A percentile compares a stretch with the other conserved stretches of the same genome.
Conservation (phyloP, 2,113 vertebrate genomes). For the Xiphias gladius region DNA sequence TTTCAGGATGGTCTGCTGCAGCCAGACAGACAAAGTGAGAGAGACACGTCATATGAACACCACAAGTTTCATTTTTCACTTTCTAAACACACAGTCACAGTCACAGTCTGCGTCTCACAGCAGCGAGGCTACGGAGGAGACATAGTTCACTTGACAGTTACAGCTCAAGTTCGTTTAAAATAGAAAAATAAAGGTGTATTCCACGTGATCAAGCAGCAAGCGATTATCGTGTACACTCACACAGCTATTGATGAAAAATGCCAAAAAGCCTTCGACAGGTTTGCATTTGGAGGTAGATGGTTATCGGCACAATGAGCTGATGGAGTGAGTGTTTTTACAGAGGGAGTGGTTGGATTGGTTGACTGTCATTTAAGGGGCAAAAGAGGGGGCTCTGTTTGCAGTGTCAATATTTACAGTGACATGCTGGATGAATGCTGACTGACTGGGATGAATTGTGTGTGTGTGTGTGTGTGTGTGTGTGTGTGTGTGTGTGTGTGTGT, state of each 20-base stretch:
- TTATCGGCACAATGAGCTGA: slow-evolving; percentile 56
- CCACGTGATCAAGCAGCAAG: not conserved
- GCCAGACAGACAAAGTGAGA: slow-evolving; percentile 46
- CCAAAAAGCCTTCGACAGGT: slow-evolving; percentile 10
- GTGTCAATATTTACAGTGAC: slow-evolving; percentile 84
- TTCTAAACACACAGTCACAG: slow-evolving; percentile 59
- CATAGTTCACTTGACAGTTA: slow-evolving; percentile 27
- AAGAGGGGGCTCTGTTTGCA: slow-evolving; percentile 77
- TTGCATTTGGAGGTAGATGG: slow-evolving; percentile 58
- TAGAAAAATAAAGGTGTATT: not conserved
- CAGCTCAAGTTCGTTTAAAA: not conserved
- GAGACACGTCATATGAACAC: slow-evolving; percentile 15
- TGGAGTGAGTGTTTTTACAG: slow-evolving; percentile 59
- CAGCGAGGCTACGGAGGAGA: not conserved
- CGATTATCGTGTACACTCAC: not conserved
- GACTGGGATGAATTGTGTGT: slow-evolving; percentile 47
- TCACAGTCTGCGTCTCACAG: slow-evolving; percentile 18
- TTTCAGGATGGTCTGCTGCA: slow-evolving; percentile 40
- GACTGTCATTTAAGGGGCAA: slow-evolving; percentile 62
- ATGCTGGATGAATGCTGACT: slow-evolving; percentile 66
- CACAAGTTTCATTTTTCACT: slow-evolving; percentile 78
- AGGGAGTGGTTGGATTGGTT: slow-evolving; percentile 65
- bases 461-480: slow-evolving; percentile 52
- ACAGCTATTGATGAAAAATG: not conserved
- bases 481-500: too few relatives aligned